These are phyloP conservation scores for Craniophora ligustri DNA, from an alignment of 2,888 invertebrate genomes.

Conservation along the genomic window DNA sequence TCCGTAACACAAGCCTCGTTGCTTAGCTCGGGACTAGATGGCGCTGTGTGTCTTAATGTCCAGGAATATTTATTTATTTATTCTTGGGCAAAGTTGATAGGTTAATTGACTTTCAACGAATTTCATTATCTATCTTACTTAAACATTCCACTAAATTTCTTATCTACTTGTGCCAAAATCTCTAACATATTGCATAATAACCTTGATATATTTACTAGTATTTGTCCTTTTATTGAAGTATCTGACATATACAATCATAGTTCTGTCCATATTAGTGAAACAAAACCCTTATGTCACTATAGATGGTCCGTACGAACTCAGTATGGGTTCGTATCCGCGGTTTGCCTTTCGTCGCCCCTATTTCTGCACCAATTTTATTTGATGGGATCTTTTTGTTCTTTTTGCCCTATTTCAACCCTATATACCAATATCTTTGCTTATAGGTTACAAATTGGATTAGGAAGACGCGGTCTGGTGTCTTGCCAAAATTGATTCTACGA, in stretches of 20 bases:
- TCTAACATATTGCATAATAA: too few species aligned
- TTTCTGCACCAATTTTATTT: constrained; percentile 65
- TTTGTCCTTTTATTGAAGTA: background rate
- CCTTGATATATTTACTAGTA: too few species aligned
- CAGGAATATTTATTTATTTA: too few species aligned
- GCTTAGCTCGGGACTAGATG: too few species aligned
- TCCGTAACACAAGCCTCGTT: too few species aligned
- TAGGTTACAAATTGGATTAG: constrained; percentile 75
- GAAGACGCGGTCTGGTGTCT: constrained; percentile 66
- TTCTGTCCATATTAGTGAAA: constrained; percentile 27
- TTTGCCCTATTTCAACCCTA: constrained; percentile 61
- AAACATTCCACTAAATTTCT: too few species aligned
- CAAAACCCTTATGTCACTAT: constrained; percentile 31
- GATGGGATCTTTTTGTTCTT: constrained; percentile 66
- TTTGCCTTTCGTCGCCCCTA: constrained; percentile 56
- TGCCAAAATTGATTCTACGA: constrained; percentile 66
- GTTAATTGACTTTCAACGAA: too few species aligned
- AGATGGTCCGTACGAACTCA: constrained; percentile 17
- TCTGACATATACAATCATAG: constrained; percentile 3
- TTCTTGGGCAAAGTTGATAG: too few species aligned
- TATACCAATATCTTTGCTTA: constrained; percentile 70
- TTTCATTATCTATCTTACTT: too few species aligned
- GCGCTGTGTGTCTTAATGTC: too few species aligned
- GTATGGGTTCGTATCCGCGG: constrained; percentile 34
- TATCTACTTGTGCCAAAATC: too few species aligned